phyloP scores from a whole-genome alignment of 2,888 invertebrate species.

The Hermaeophaga mercurialis region DNA sequence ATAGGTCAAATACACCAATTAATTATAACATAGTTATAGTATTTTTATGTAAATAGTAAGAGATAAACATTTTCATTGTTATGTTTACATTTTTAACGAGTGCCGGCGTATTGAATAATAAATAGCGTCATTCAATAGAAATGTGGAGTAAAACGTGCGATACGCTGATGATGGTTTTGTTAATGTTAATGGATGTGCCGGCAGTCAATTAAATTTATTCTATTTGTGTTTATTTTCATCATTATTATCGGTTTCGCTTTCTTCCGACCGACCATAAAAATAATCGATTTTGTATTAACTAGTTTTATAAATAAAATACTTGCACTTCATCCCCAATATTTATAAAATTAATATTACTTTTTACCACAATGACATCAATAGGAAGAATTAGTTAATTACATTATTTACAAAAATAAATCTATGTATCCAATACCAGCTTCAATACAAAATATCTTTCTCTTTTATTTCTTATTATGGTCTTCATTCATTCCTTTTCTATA shows the following conservation, averaged over 20 bases:
- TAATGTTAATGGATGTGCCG: slow-evolving; percentile 8
- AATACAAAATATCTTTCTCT: no score
- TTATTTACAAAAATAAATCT: no score
- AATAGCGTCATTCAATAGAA: slow-evolving; percentile 28
- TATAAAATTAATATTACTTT: no score
- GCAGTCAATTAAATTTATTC: slow-evolving; percentile 24
- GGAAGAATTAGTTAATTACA: no score
- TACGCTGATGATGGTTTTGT: slow-evolving; percentile 2
- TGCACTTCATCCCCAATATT: no score
- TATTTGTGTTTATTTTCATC: slow-evolving; percentile 22
- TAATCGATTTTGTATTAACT: slow-evolving; percentile 15
- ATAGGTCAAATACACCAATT: slow-evolving; percentile 45
- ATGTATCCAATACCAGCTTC: no score
- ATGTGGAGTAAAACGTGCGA: slow-evolving; percentile 19
- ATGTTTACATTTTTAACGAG: slow-evolving; percentile 42
- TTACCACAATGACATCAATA: no score
- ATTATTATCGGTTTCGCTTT: slow-evolving; percentile 24
- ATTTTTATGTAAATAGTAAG: slow-evolving; percentile 46
- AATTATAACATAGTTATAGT: slow-evolving; percentile 46
- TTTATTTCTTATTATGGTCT: no score
- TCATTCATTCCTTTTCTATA: no score
- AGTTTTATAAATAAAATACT: slow-evolving; percentile 10
- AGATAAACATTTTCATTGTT: slow-evolving; percentile 45
- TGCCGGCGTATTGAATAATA: slow-evolving; percentile 33
- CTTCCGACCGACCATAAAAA: slow-evolving; percentile 16